phyloP scores from a whole-genome alignment of 2,797 vertebrate genomes.

The Uromys caudimaculatus region DNA sequence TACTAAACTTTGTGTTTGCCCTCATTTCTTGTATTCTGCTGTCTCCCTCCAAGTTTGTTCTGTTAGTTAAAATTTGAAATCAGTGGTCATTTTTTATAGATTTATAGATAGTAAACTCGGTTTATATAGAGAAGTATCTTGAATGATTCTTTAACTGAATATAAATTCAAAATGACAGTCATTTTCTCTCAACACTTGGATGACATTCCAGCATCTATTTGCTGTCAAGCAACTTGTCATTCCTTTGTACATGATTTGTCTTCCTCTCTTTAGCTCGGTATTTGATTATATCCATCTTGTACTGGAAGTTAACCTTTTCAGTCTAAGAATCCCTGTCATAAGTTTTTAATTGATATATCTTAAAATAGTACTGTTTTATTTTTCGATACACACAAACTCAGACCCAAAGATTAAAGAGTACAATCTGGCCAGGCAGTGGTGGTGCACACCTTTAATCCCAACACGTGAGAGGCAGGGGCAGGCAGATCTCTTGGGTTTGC shows the following conservation, averaged over 20 bases:
- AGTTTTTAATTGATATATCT: constrained; percentile 24
- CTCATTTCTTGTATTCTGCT: constrained; percentile 26
- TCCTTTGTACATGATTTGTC: neutral
- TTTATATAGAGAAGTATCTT: neutral
- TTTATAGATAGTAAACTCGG: neutral
- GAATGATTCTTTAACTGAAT: constrained; percentile 20
- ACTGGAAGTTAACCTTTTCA: neutral
- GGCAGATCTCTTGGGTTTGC: neutral
- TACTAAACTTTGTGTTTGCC: neutral
- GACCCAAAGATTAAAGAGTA: neutral
- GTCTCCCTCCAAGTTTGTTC: neutral
- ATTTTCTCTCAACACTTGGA: neutral
- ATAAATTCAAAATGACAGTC: neutral
- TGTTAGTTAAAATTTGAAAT: neutral
- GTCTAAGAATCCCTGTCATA: neutral
- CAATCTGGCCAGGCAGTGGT: neutral
- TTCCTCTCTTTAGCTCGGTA: neutral
- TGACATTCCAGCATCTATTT: neutral
- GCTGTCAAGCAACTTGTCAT: neutral
- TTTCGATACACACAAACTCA: neutral
- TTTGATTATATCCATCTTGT: constrained; percentile 45
- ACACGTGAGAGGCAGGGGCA: neutral
- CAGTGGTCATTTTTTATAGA: neutral
- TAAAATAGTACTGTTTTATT: constrained; percentile 24
- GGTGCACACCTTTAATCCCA: neutral